These are phyloP conservation scores for Percopsis transmontana DNA, from an alignment of 2,113 vertebrate genomes.

Conservation along the genomic window DNA sequence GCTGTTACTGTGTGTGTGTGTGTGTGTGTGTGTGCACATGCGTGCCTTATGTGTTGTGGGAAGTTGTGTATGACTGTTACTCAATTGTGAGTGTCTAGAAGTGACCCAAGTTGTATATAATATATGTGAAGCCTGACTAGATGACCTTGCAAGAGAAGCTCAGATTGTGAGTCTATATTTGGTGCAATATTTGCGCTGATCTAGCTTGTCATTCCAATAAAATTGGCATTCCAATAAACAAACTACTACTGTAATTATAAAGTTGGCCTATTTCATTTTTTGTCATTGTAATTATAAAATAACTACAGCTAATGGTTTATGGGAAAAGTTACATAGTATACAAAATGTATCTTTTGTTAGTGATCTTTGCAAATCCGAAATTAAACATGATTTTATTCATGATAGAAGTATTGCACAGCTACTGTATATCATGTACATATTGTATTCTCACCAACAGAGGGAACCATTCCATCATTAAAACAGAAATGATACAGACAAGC, in stretches of 20 bases:
- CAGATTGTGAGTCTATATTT: slow-evolving; percentile 35
- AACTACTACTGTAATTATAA: slow-evolving; percentile 25
- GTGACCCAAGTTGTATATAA: slow-evolving; percentile 46
- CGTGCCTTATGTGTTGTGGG: slow-evolving; percentile 55
- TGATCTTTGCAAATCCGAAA: neutral
- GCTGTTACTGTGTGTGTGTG: slow-evolving; percentile 34
- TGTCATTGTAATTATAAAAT: neutral
- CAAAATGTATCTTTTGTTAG: neutral
- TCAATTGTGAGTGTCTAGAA: slow-evolving; percentile 38
- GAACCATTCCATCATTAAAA: slow-evolving; percentile 26
- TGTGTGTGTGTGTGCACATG: slow-evolving; percentile 17
- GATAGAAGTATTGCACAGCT: neutral
- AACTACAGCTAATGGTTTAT: neutral
- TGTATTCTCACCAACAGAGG: slow-evolving; percentile 31
- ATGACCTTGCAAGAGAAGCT: slow-evolving; percentile 20
- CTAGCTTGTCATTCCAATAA: slow-evolving; percentile 54
- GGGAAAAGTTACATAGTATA: neutral
- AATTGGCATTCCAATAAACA: slow-evolving; percentile 69
- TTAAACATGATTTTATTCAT: neutral
- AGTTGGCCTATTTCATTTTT: slow-evolving; percentile 5
- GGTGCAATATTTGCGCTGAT: slow-evolving; percentile 59
- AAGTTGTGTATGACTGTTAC: slow-evolving; percentile 42
- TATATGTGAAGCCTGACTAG: slow-evolving; percentile 26
- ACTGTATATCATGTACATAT: neutral
- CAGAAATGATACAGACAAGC: slow-evolving; percentile 1